Evolutionary conservation across 2,797 vertebrate genomes (phyloP).

Genomic region (Gadopsis bispinosus): DNA sequence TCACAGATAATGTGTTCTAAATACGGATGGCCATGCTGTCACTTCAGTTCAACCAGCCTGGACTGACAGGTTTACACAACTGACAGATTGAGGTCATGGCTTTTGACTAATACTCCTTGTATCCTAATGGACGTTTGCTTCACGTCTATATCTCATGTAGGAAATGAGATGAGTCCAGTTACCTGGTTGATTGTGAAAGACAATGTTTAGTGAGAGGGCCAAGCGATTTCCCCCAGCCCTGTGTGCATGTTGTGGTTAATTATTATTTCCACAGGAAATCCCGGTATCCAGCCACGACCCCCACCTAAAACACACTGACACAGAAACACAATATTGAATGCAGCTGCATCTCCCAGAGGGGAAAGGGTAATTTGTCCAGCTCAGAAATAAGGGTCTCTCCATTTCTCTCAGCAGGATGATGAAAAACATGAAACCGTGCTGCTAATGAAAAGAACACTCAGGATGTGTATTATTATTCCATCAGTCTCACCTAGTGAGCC

Average conservation of each 20-base stretch:
- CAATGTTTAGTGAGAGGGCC: slow-evolving; percentile 78
- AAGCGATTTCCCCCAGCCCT: slow-evolving; percentile 86
- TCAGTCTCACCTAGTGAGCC: slow-evolving; percentile 98
- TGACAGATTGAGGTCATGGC: slow-evolving; percentile 75
- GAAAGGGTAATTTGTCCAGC: slow-evolving; percentile 90
- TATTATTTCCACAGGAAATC: slow-evolving; percentile 96
- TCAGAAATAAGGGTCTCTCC: slow-evolving; percentile 94
- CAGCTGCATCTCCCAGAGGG: slow-evolving; percentile 92
- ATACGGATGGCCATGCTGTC: slow-evolving; percentile 85
- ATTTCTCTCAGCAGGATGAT: slow-evolving; percentile 98
- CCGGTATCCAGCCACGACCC: slow-evolving; percentile 67
- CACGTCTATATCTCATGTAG: slow-evolving; percentile 85
- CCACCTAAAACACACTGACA: slow-evolving; percentile 60
- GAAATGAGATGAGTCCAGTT: slow-evolving; percentile 87
- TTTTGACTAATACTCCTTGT: slow-evolving; percentile 57
- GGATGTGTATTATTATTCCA: slow-evolving; percentile 99
- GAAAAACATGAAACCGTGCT: slow-evolving; percentile 94
- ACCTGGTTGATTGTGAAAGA: slow-evolving; percentile 80
- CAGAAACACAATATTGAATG: slow-evolving; percentile 86
- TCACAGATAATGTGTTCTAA: slow-evolving; percentile 82
- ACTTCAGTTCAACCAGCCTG: slow-evolving; percentile 87
- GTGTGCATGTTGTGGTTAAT: slow-evolving; percentile 92
- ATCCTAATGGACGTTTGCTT: slow-evolving; percentile 82
- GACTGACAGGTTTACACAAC: slow-evolving; percentile 85
- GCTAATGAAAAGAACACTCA: slow-evolving; percentile 99